phyloP scores from a whole-genome alignment of 2,113 vertebrate species.

The Melanotaenia duboulayi region DNA sequence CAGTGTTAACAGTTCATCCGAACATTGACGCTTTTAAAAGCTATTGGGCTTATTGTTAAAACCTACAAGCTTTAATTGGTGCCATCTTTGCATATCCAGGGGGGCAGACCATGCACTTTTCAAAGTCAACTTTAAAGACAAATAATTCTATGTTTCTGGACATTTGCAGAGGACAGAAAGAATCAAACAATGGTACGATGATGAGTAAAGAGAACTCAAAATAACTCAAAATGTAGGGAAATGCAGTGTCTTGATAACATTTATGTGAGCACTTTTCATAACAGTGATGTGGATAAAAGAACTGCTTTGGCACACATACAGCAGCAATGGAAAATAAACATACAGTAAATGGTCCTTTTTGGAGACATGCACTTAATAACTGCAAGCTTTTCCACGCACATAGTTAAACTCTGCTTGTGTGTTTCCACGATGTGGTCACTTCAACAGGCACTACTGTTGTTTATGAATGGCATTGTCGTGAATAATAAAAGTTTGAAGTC shows the following conservation, averaged over 20 bases:
- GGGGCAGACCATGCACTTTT: constrained; percentile 14
- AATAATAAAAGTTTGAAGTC: constrained; percentile 48
- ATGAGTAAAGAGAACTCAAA: not conserved
- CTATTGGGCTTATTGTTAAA: constrained; percentile 32
- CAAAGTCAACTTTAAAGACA: not conserved
- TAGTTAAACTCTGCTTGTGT: constrained; percentile 19
- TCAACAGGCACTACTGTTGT: constrained; percentile 44
- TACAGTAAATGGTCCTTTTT: constrained; percentile 49
- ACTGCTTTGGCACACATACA: constrained; percentile 49
- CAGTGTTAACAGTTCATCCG: constrained; percentile 34
- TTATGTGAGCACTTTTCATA: constrained; percentile 2
- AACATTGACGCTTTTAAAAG: constrained; percentile 54
- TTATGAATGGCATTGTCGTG: not conserved
- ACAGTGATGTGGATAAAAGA: not conserved
- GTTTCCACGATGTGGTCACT: constrained; percentile 16
- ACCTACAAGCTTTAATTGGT: constrained; percentile 18
- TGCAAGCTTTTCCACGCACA: constrained; percentile 23
- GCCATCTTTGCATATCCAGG: constrained; percentile 24
- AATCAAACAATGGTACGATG: not conserved
- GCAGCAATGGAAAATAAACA: constrained; percentile 14
- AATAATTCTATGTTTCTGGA: constrained; percentile 1
- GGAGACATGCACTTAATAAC: constrained; percentile 47
- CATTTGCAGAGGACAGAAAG: not conserved
- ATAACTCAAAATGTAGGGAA: not conserved
- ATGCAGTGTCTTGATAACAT: not conserved